Conservation (phyloP, 2,797 vertebrate genomes). For the Gallirallus australis region DNA sequence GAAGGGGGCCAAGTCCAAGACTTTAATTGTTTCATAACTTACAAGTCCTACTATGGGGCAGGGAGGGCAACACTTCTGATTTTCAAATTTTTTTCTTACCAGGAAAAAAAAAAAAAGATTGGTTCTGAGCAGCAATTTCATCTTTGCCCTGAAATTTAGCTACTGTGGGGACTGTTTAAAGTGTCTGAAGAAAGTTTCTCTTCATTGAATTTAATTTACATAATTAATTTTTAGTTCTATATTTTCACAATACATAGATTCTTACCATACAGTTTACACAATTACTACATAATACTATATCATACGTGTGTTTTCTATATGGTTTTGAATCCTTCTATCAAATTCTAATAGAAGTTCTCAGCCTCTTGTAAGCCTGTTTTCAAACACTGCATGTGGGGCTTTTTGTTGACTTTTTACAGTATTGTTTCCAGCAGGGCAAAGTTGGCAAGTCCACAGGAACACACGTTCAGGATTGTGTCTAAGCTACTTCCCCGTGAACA, state of each 20-base stretch:
- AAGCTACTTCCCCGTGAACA: background rate
- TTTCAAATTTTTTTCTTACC: background rate
- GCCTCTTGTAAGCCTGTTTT: background rate
- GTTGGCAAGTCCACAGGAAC: constrained; percentile 9
- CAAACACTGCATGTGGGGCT: background rate
- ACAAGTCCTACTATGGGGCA: background rate
- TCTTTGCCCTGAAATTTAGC: background rate
- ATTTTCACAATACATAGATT: background rate
- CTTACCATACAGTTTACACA: background rate
- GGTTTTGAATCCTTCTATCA: background rate
- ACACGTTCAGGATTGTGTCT: constrained; percentile 2
- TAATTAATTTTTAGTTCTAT: background rate
- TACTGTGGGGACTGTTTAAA: background rate
- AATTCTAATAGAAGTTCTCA: background rate
- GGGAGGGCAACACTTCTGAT: background rate
- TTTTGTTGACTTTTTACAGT: constrained; percentile 6
- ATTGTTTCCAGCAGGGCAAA: constrained; percentile 35
- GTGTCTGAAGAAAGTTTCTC: background rate
- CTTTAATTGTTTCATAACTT: background rate
- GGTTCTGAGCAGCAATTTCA: background rate
- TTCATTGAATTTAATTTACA: background rate
- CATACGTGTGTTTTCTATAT: background rate
- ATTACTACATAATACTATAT: background rate
- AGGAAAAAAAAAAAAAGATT: background rate
- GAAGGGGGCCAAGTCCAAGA: background rate